Evolutionary conservation across 2,113 vertebrate genomes (phyloP), one percentile per base, ranked within the genome.

Genomic region (Platichthys flesus): DNA sequence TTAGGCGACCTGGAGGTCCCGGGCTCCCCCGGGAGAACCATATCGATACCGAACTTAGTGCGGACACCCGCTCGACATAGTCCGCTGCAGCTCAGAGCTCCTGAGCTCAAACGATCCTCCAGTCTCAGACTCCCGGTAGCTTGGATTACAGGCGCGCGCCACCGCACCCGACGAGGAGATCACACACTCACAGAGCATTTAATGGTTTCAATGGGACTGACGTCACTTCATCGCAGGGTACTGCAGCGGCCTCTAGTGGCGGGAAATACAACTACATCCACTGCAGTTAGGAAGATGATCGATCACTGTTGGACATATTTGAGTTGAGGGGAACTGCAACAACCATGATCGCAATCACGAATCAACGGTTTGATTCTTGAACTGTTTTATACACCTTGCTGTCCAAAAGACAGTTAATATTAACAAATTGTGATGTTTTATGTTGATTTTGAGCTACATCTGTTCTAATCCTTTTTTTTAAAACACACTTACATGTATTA

Each of bases 91-190:
- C 84, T 76, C 90, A 90, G 88, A 92, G 13, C 88, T 81, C 89
- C 90, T 86, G 92, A 83, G 74, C 84, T 90, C 90, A 91, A 89
- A 72, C 86, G 72, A 78, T 90, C 85, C 88, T 23, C 77, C 90
- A 92, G 84, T 31, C 88, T 89, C 76, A 89, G 88, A 83, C 90
- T 92, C 85, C 93, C 1, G 21, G 93, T 74, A 79, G 86, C 95
- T 95, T 89, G 95, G 95, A 96, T 95, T 95, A 95, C 94, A 95
- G 94, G 93, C 93, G 84, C 93, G 86, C 93, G 95, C 95, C 95
- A 64, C 62, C 42, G 15, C 62, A 18, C 62, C 87, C 90, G 87
- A 82, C 89, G 93, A 85, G 90, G 78, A 67, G 64, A 0, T 0
- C 0, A 0, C 0, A 0, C 0, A 2, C 35, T 75, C 0, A 0